A percentile compares a stretch with the other conserved stretches of the same genome.
phyloP scores from a whole-genome alignment of 2,113 vertebrate species.

The Dipodomys merriami region DNA sequence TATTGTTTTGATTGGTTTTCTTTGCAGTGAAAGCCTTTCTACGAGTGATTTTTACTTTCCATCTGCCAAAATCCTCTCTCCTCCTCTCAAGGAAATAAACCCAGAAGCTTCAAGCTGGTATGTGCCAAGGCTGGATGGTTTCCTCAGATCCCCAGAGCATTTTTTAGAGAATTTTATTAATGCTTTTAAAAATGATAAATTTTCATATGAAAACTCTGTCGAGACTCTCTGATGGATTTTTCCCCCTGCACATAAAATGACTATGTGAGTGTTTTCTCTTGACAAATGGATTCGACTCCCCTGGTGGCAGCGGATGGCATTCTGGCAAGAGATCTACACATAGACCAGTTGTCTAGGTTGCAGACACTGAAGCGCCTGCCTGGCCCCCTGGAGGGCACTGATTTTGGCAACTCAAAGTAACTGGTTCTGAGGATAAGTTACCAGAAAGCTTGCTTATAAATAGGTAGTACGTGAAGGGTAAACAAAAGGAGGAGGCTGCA shows the following conservation, averaged over 20 bases:
- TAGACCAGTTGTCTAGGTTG: background rate
- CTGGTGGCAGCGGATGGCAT: no score
- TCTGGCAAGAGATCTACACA: accelerated
- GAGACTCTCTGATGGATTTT: background rate
- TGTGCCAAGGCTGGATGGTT: background rate
- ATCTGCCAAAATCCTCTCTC: background rate
- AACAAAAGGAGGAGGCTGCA: no score
- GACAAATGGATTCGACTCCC: background rate
- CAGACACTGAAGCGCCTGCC: background rate
- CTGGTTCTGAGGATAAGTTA: background rate
- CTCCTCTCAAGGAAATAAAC: background rate
- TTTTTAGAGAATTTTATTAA: background rate
- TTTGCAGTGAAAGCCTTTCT: conserved; percentile 6
- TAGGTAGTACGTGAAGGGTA: background rate
- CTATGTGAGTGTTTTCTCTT: background rate
- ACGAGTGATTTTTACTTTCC: background rate
- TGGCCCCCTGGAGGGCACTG: background rate
- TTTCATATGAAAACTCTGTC: conserved; percentile 16
- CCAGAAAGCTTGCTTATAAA: background rate
- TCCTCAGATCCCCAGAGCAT: background rate
- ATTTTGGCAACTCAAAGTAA: background rate
- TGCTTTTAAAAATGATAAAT: conserved; percentile 6
- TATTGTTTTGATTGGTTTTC: conserved; percentile 43
- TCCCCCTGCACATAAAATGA: background rate
- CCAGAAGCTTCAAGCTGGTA: background rate